phyloP scores from a whole-genome alignment of 1,140 invertebrate species.

The Gerris buenoi region DNA sequence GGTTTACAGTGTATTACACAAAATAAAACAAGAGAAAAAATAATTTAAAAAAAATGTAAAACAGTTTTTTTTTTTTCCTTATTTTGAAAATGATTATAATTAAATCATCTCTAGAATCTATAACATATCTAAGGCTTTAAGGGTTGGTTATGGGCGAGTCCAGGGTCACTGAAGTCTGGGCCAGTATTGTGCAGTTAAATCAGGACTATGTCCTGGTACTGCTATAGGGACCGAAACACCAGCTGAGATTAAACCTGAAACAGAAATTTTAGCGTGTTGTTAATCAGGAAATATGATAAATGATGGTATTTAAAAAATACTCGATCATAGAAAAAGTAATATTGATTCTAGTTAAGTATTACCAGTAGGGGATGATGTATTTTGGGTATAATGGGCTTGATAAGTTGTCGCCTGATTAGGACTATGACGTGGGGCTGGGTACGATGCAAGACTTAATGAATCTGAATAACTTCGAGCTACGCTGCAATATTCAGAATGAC shows the following conservation, averaged over 20 bases:
- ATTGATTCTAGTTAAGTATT: background rate
- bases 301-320: too few relatives aligned
- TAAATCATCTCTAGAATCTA: too few relatives aligned
- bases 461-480: slow-evolving; percentile 46
- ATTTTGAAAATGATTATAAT: too few relatives aligned
- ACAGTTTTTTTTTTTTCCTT: too few relatives aligned
- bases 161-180: slow-evolving; percentile 77
- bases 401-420: slow-evolving; percentile 45
- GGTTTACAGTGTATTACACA: too few relatives aligned
- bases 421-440: slow-evolving; percentile 37
- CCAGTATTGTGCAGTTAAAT: slow-evolving; percentile 87
- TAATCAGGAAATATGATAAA: too few relatives aligned
- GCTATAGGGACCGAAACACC: slow-evolving; percentile 95
- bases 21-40: too few relatives aligned
- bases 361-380: slow-evolving; percentile 42
- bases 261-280: too few relatives aligned
- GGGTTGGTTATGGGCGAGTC: slow-evolving; percentile 1
- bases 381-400: slow-evolving; percentile 44
- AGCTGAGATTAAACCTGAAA: slow-evolving; percentile 82
- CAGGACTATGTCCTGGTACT: slow-evolving; percentile 79
- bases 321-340: background rate
- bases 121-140: background rate
- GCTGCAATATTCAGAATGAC: slow-evolving; percentile 47
- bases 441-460: slow-evolving; percentile 35
- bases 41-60: too few relatives aligned